phyloP scores from a whole-genome alignment of 2,888 invertebrate genomes.

The Antitype chi region DNA sequence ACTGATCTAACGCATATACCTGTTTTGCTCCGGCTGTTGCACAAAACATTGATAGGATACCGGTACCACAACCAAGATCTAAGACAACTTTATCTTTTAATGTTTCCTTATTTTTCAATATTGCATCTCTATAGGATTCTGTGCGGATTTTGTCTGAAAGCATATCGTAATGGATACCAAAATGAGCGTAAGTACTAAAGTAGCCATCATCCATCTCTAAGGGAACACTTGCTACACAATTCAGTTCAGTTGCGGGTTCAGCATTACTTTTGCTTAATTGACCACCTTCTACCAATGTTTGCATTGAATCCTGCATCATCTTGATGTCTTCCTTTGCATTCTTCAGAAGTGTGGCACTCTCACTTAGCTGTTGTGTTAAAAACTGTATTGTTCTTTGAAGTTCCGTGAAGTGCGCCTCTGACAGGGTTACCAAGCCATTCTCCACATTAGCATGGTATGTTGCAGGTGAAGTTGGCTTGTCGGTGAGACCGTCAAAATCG shows the following conservation, averaged over 20 bases:
- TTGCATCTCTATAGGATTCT: conserved; percentile 96
- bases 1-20: conserved; percentile 98
- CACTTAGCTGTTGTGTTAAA: conserved; percentile 90
- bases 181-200: conserved; percentile 96
- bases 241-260: conserved; percentile 70
- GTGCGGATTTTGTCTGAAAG: conserved; percentile 97
- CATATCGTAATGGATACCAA: conserved; percentile 98
- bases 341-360: conserved; percentile 90
- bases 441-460: conserved; percentile 91
- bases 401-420: conserved; percentile 91
- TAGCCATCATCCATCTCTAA: conserved; percentile 94
- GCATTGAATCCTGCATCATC: conserved; percentile 91
- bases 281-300: conserved; percentile 88
- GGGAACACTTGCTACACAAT: conserved; percentile 87
- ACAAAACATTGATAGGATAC: conserved; percentile 99
- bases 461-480: conserved; percentile 82
- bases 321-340: conserved; percentile 91
- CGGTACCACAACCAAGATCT: conserved; percentile 99
- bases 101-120: conserved; percentile 93
- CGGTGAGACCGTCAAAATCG: conserved; percentile 91
- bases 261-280: conserved; percentile 65
- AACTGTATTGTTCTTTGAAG: conserved; percentile 91
- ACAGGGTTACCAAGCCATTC: conserved; percentile 91
- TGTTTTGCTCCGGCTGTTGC: conserved; percentile 97
- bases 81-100: conserved; percentile 95